Conservation (phyloP, 2,888 invertebrate species). For the Aspidapion aeneum region DNA sequence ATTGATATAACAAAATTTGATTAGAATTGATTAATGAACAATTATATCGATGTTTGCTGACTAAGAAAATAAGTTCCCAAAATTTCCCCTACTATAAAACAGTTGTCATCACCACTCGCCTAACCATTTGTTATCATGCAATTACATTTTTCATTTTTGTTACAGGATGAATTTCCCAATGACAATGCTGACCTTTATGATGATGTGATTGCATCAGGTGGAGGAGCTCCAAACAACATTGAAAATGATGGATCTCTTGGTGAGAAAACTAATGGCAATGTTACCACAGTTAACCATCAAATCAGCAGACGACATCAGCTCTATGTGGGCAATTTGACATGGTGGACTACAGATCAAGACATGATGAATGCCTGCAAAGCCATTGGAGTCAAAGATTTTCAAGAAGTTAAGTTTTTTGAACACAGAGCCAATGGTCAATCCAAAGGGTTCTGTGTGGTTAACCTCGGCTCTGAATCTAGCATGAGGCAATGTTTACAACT, state of each 20-base stretch:
- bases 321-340: slow-evolving; percentile 97
- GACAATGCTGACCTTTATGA: slow-evolving; percentile 93
- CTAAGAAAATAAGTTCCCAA: too few species aligned
- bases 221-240: slow-evolving; percentile 56
- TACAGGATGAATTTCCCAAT: slow-evolving; percentile 75
- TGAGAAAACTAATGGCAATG: slow-evolving; percentile 67
- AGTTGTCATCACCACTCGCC: too few species aligned
- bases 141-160: not conserved
- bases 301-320: slow-evolving; percentile 81
- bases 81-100: too few species aligned
- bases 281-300: slow-evolving; percentile 57
- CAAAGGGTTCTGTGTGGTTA: slow-evolving; percentile 96
- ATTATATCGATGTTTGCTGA: too few species aligned
- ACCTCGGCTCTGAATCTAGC: slow-evolving; percentile 89
- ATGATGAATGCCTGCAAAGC: slow-evolving; percentile 86
- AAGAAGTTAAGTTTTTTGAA: slow-evolving; percentile 99
- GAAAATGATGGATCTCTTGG: slow-evolving; percentile 34
- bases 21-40: too few species aligned
- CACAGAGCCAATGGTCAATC: slow-evolving; percentile 98
- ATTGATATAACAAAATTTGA: too few species aligned
- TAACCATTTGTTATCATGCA: not conserved
- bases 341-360: slow-evolving; percentile 99
- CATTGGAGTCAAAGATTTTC: slow-evolving; percentile 87
- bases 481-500: slow-evolving; percentile 88
- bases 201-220: slow-evolving; percentile 86